Evolutionary conservation across 1,140 invertebrate genomes (phyloP).

Genomic region (Apis dorsata): DNA sequence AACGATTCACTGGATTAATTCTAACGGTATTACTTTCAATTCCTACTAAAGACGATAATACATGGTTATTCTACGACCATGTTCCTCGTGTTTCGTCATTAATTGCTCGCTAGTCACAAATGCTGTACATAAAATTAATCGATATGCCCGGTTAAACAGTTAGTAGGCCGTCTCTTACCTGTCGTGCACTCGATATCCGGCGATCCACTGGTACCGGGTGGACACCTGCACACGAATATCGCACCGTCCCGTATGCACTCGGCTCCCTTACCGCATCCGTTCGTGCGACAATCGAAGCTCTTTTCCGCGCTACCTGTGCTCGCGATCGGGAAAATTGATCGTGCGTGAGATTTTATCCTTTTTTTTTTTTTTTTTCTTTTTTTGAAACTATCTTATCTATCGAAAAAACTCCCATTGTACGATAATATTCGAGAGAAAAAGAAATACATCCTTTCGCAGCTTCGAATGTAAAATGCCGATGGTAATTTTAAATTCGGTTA

Average conservation of each 20-base stretch:
- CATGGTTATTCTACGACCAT: slow-evolving; percentile 76
- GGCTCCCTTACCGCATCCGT: slow-evolving; percentile 90
- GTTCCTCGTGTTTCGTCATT: slow-evolving; percentile 68
- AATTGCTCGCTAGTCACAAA: slow-evolving; percentile 77
- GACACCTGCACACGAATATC: slow-evolving; percentile 90
- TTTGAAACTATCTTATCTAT: too few relatives aligned
- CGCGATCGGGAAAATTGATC: not conserved
- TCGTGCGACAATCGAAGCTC: slow-evolving; percentile 88
- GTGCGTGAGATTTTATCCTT: not conserved
- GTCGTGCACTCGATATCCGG: slow-evolving; percentile 87
- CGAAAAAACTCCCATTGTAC: too few relatives aligned
- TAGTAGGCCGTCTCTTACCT: slow-evolving; percentile 83
- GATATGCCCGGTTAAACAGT: slow-evolving; percentile 69
- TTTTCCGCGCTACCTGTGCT: slow-evolving; percentile 83
- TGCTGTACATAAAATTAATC: slow-evolving; percentile 77
- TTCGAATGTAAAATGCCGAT: too few relatives aligned
- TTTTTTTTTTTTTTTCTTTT: too few relatives aligned
- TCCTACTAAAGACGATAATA: slow-evolving; percentile 73
- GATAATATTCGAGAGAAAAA: too few relatives aligned
- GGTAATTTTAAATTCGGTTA: too few relatives aligned
- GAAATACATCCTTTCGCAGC: too few relatives aligned
- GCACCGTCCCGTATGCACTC: slow-evolving; percentile 89
- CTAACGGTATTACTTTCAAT: slow-evolving; percentile 66
- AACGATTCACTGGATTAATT: slow-evolving; percentile 75
- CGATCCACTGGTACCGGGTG: slow-evolving; percentile 86